Percentiles rank a stretch among this genome's conserved stretches.
Conservation (phyloP, 2,797 vertebrate species). For the Halcyon leucocephala region DNA sequence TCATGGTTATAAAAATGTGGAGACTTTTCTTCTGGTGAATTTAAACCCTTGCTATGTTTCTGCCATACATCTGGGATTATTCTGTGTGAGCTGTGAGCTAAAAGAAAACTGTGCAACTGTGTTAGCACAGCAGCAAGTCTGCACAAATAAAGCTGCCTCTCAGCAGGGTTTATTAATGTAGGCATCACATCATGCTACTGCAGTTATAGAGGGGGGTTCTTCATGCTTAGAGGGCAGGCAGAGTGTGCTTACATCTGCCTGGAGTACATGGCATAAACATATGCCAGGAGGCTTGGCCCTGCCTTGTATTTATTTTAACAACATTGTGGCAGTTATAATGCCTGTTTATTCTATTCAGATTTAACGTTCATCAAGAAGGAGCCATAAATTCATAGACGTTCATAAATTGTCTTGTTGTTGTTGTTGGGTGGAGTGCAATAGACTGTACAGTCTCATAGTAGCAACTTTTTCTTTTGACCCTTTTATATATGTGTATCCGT, state of each 20-base stretch:
- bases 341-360: neutral
- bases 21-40: neutral
- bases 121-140: constrained; percentile 16
- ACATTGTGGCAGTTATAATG: neutral
- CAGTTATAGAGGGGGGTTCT: neutral
- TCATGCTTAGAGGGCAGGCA: neutral
- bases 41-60: neutral
- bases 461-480: neutral
- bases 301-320: neutral
- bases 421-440: neutral
- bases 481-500: neutral
- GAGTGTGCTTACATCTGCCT: constrained; percentile 4
- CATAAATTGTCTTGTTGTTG: neutral
- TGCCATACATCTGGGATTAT: neutral
- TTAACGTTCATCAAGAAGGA: neutral
- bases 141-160: constrained; percentile 13
- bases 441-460: neutral
- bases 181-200: constrained; percentile 6
- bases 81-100: constrained; percentile 6
- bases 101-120: neutral
- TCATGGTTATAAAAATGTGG: neutral
- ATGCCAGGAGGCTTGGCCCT: neutral
- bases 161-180: constrained; percentile 17
- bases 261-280: neutral
- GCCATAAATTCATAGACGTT: neutral